phyloP scores from a whole-genome alignment of 1,140 invertebrate species.

The Neodiprion fabricii region DNA sequence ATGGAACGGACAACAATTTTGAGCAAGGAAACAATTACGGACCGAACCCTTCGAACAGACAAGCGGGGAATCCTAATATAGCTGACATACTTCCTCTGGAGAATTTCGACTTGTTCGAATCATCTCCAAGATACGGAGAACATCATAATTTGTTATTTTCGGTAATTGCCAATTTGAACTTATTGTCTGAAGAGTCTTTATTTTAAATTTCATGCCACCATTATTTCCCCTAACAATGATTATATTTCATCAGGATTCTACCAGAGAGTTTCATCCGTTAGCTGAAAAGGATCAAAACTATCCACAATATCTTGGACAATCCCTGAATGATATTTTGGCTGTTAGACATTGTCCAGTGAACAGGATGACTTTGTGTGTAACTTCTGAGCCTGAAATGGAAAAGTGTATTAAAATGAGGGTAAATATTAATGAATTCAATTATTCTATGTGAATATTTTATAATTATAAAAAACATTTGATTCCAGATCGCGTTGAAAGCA shows the following conservation, averaged over 20 bases:
- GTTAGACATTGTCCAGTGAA: constrained; percentile 82
- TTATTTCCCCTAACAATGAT: constrained; percentile 7
- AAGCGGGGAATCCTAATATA: constrained; percentile 22
- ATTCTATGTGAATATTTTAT: constrained; percentile 18
- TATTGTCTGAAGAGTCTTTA: constrained; percentile 22
- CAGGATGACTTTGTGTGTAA: constrained; percentile 85
- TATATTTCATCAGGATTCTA: constrained; percentile 68
- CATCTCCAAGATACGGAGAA: constrained; percentile 69
- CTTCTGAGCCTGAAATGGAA: constrained; percentile 86
- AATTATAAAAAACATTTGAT: constrained; percentile 28
- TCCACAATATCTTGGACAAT: constrained; percentile 66
- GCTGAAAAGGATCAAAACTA: constrained; percentile 69
- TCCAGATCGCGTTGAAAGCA: constrained; percentile 82
- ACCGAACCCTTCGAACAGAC: constrained; percentile 19
- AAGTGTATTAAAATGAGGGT: constrained; percentile 97
- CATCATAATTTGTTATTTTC: constrained; percentile 74
- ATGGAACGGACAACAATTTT: constrained; percentile 28
- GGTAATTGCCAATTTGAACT: constrained; percentile 53
- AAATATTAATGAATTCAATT: constrained; percentile 34
- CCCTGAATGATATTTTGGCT: constrained; percentile 73
- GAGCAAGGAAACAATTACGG: constrained; percentile 18
- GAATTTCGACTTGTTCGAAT: constrained; percentile 76
- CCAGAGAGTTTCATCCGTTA: constrained; percentile 68
- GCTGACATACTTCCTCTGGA: constrained; percentile 56
- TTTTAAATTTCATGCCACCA: constrained; percentile 21